These are phyloP conservation scores for Papilio xuthus DNA, from an alignment of 1,140 invertebrate species.

Conservation along the genomic window DNA sequence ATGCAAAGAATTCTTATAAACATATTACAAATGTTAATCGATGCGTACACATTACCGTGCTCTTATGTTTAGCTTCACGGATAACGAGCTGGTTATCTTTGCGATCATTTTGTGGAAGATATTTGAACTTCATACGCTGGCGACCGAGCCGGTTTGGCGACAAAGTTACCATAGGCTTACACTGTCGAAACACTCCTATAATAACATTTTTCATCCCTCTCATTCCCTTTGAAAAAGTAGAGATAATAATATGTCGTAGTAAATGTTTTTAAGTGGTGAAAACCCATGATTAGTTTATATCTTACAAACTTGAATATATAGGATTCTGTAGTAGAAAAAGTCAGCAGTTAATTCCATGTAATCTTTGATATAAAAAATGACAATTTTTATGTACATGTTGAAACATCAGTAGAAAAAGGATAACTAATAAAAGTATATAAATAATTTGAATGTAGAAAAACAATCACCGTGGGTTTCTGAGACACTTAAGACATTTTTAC, in stretches of 20 bases:
- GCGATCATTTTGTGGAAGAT: conserved; percentile 36
- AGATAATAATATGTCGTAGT: no score
- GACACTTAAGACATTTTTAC: background rate
- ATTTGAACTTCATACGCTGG: conserved; percentile 25
- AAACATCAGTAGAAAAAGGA: no score
- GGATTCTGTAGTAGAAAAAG: no score
- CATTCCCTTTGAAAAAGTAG: no score
- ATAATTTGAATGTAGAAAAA: background rate
- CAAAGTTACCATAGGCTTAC: background rate
- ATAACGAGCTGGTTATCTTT: conserved; percentile 28
- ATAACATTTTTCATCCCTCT: background rate
- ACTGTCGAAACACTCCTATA: background rate
- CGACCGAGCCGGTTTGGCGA: conserved; percentile 25
- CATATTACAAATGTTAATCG: conserved; percentile 36
- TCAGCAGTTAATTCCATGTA: no score
- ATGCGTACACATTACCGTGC: conserved; percentile 3
- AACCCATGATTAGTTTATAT: no score
- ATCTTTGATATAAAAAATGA: no score
- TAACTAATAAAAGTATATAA: no score
- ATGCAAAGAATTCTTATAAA: conserved; percentile 42
- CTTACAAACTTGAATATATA: no score
- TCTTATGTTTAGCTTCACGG: conserved; percentile 14
- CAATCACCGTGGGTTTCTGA: no score
- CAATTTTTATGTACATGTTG: no score
- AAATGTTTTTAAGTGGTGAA: no score